phyloP scores from a whole-genome alignment of 1,140 invertebrate genomes.

The Lasioglossum albipes region DNA sequence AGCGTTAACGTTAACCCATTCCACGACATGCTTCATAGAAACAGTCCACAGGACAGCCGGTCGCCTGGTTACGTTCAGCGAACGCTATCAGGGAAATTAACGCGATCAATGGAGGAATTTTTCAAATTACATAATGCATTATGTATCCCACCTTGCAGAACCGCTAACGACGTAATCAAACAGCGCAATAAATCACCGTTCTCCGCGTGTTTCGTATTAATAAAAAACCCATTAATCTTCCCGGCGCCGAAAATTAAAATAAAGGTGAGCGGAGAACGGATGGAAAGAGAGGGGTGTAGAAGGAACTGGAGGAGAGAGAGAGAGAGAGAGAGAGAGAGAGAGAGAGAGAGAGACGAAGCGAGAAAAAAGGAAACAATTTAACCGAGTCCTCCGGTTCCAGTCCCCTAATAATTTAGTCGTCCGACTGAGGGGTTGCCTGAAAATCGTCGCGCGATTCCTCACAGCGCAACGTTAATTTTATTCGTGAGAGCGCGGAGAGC shows the following conservation, averaged over 20 bases:
- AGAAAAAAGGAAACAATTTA: slow-evolving; percentile 45
- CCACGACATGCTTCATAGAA: too few species aligned
- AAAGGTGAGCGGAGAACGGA: slow-evolving; percentile 1
- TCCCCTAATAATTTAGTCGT: slow-evolving; percentile 61
- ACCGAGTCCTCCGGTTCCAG: slow-evolving; percentile 32
- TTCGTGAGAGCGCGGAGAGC: slow-evolving; percentile 54
- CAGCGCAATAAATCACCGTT: slow-evolving; percentile 31
- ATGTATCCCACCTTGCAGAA: neutral
- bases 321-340: too few species aligned
- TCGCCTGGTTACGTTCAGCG: too few species aligned
- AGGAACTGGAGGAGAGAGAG: too few species aligned
- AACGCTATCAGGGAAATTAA: too few species aligned
- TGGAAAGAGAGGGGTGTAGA: too few species aligned
- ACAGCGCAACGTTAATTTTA: slow-evolving; percentile 64
- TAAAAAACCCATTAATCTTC: slow-evolving; percentile 56
- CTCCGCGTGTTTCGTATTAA: slow-evolving; percentile 28
- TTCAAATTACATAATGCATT: slow-evolving; percentile 4
- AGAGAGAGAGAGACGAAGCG: neutral
- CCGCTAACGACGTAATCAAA: slow-evolving; percentile 39
- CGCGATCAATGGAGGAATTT: too few species aligned
- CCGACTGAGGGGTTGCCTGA: slow-evolving; percentile 42
- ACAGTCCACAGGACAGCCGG: too few species aligned
- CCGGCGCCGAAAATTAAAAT: slow-evolving; percentile 29
- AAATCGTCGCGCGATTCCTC: slow-evolving; percentile 65
- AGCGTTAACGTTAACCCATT: too few species aligned